A percentile compares a stretch with the other conserved stretches of the same genome.
Evolutionary conservation across 2,797 vertebrate species (phyloP).

Genomic region (Staurois parvus): DNA sequence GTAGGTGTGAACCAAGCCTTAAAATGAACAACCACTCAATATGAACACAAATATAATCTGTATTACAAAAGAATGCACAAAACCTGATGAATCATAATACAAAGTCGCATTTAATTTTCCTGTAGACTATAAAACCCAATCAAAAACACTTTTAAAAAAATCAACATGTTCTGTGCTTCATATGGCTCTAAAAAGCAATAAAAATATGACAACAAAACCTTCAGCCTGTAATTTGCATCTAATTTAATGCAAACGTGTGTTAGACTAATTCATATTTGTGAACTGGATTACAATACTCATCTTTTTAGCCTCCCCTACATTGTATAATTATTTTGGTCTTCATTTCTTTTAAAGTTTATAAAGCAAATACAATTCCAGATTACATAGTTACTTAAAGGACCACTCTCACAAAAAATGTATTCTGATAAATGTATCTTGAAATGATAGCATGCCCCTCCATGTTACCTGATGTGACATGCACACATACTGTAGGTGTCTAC

Average conservation of each 20-base stretch:
- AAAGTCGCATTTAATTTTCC: not conserved
- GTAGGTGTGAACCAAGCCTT: no score
- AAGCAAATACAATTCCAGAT: not conserved
- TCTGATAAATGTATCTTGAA: no score
- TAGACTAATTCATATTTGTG: constrained; percentile 1
- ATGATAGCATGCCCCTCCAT: no score
- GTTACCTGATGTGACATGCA: no score
- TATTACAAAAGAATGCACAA: not conserved
- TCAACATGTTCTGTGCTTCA: not conserved
- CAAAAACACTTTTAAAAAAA: not conserved
- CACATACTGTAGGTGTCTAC: no score
- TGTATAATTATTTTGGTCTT: not conserved
- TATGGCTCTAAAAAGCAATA: not conserved
- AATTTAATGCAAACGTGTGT: constrained; percentile 1
- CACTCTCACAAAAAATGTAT: no score
- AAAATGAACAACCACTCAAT: no score
- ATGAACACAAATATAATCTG: not conserved
- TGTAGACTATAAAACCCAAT: not conserved
- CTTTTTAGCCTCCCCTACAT: not conserved
- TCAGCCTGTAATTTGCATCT: constrained; percentile 6
- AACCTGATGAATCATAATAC: constrained; percentile 7
- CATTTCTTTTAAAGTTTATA: not conserved
- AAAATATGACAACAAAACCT: constrained; percentile 29
- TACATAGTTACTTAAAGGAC: not conserved
- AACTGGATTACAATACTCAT: not conserved